Conservation (phyloP, 2,113 vertebrate genomes). For the Melanotaenia duboulayi region DNA sequence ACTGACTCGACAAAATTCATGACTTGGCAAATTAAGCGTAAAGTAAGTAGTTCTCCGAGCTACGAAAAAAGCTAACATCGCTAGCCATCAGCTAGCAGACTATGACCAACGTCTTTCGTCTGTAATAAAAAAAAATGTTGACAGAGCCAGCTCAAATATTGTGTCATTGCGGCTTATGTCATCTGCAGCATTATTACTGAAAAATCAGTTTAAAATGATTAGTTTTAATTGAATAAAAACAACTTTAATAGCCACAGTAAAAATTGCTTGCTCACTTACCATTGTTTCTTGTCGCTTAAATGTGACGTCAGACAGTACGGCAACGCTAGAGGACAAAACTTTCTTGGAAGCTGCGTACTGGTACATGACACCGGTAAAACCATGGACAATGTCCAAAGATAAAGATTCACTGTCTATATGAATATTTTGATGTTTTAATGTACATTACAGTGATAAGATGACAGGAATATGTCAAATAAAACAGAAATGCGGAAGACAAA, state of each 20-base stretch:
- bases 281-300: constrained; percentile 74
- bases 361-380: too few species aligned
- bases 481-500: too few species aligned
- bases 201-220: background rate
- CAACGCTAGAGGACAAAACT: constrained; percentile 36
- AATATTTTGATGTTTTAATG: too few species aligned
- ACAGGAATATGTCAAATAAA: too few species aligned
- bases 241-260: constrained; percentile 30
- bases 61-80: constrained; percentile 35
- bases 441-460: too few species aligned
- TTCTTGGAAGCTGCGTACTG: too few species aligned
- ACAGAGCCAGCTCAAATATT: rapidly evolving
- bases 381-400: too few species aligned
- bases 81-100: constrained; percentile 24
- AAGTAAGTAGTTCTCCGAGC: background rate
- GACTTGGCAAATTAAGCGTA: background rate
- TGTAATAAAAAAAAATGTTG: background rate
- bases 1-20: background rate
- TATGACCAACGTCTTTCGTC: background rate
- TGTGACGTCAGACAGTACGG: constrained; percentile 71
- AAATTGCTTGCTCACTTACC: constrained; percentile 85
- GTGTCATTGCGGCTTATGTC: rapidly evolving
- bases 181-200: rapidly evolving
- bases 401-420: too few species aligned
- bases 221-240: background rate